A percentile compares a stretch with the other conserved stretches of the same genome.
Evolutionary conservation across 2,797 vertebrate genomes (phyloP).

Genomic region (Xyrichtys novacula): DNA sequence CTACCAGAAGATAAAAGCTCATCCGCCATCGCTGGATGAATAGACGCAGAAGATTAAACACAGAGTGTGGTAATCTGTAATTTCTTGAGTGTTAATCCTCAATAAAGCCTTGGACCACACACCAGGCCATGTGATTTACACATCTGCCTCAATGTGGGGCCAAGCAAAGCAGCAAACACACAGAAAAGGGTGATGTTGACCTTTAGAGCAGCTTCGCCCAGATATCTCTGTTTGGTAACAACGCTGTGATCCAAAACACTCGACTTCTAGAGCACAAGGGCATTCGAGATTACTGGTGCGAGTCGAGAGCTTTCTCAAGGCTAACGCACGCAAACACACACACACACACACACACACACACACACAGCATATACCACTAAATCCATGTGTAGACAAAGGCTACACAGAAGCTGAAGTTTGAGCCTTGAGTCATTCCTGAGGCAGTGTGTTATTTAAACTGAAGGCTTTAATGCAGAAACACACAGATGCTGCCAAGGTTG

Average conservation of each 20-base stretch:
- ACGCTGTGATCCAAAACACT: conserved; percentile 20
- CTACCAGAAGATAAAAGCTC: conserved; percentile 60
- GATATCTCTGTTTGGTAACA: conserved; percentile 27
- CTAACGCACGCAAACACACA: neutral
- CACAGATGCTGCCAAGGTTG: neutral
- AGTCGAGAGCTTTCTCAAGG: neutral
- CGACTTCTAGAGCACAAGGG: neutral
- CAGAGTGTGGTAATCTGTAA: conserved; percentile 73
- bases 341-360: neutral
- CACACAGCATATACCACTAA: neutral
- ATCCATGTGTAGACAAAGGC: neutral
- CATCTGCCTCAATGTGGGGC: conserved; percentile 30
- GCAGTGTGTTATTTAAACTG: conserved; percentile 20
- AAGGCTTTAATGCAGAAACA: conserved; percentile 8
- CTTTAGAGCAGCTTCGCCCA: conserved; percentile 45
- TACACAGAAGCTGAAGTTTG: conserved; percentile 15
- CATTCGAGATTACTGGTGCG: neutral
- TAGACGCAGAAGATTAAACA: conserved; percentile 59
- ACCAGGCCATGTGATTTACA: conserved; percentile 63
- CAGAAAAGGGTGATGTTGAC: conserved; percentile 37
- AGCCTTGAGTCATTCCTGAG: neutral
- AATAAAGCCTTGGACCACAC: conserved; percentile 69
- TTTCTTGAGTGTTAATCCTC: conserved; percentile 73
- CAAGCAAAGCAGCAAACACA: conserved; percentile 1
- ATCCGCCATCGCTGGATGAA: conserved; percentile 43